A percentile compares a stretch with the other conserved stretches of the same genome.
Conservation (phyloP, 2,113 vertebrate species). For the Lepus americanus region DNA sequence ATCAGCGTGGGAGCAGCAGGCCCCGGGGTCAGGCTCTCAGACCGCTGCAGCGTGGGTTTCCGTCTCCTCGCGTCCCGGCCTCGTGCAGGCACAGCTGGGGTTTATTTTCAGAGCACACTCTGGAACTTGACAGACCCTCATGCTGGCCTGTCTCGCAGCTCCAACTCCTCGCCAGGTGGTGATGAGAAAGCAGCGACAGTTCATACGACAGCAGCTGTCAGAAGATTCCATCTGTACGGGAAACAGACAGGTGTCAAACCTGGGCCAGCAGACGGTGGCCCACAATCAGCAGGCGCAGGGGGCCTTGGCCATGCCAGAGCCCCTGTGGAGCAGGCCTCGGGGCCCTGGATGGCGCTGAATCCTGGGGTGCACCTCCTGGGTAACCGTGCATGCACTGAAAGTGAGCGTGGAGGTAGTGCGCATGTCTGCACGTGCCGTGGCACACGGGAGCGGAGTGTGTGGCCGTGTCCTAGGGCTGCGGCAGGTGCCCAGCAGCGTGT, state of each 20-base stretch:
- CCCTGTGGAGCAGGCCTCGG: neutral
- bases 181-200: conserved; percentile 53
- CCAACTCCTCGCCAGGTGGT: neutral
- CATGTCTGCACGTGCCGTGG: neutral
- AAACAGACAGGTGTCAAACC: conserved; percentile 68
- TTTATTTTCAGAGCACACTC: conserved; percentile 69
- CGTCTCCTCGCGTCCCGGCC: conserved; percentile 57
- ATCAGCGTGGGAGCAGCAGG: neutral
- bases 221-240: neutral
- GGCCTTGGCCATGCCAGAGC: neutral
- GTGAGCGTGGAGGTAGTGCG: rapidly evolving
- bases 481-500: too few species aligned
- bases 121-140: conserved; percentile 15
- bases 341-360: rapidly evolving
- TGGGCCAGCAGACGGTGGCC: neutral
- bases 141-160: conserved; percentile 33
- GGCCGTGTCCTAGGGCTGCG: too few species aligned
- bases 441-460: too few species aligned
- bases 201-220: neutral
- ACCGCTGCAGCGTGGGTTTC: neutral
- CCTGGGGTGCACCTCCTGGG: too few species aligned
- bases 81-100: neutral
- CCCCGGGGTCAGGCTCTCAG: conserved; percentile 61
- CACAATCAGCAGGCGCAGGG: neutral
- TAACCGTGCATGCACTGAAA: rapidly evolving